Conservation (phyloP, 2,113 vertebrate genomes). For the Cepphus grylle region DNA sequence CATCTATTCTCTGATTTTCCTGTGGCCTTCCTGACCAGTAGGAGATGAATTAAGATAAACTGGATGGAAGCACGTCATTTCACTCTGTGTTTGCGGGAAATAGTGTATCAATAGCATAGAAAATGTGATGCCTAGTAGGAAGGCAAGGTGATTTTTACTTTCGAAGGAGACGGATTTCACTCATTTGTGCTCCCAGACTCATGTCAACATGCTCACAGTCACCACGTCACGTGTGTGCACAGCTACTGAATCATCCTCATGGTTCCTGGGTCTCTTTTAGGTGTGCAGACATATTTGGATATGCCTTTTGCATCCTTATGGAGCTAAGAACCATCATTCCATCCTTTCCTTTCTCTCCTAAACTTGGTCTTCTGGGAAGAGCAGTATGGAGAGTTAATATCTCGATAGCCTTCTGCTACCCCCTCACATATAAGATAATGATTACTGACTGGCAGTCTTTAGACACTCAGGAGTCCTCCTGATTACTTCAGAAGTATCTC, state of each 20-base stretch:
- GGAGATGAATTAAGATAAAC: background rate
- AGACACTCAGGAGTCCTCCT: background rate
- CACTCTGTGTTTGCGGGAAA: background rate
- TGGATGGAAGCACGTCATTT: background rate
- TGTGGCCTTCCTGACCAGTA: background rate
- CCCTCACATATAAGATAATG: background rate
- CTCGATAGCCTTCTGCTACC: background rate
- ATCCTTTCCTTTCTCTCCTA: background rate
- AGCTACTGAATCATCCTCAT: background rate
- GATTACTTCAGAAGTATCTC: background rate
- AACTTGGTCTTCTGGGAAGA: background rate
- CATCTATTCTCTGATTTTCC: background rate
- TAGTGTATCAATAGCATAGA: background rate
- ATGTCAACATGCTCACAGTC: fast-evolving
- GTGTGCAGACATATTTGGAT: background rate
- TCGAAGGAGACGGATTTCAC: background rate
- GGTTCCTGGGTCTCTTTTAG: background rate
- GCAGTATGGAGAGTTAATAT: background rate
- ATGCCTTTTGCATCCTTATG: background rate
- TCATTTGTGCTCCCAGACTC: background rate
- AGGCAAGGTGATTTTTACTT: background rate
- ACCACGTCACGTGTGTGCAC: background rate
- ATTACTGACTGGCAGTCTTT: background rate
- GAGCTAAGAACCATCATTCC: background rate
- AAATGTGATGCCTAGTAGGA: background rate